A percentile compares a stretch with the other conserved stretches of the same genome.
Conservation (phyloP, 2,797 vertebrate species). For the Carapus acus region DNA sequence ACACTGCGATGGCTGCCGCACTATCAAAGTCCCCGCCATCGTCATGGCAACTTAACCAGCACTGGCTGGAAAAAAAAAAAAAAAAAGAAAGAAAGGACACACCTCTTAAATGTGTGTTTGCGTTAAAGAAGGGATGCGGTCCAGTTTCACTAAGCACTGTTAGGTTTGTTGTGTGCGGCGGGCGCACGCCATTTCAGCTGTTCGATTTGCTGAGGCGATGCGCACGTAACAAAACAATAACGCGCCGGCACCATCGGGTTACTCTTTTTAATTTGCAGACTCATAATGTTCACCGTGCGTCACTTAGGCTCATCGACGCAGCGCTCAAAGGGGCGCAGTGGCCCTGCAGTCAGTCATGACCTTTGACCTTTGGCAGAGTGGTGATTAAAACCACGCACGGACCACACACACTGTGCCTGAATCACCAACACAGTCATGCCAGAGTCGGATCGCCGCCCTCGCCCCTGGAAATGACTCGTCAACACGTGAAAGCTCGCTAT, state of each 20-base stretch:
- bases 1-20: conserved; percentile 48
- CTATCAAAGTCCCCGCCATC: conserved; percentile 71
- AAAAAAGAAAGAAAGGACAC: background rate
- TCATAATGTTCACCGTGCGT: no score
- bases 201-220: no score
- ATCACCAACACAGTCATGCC: conserved; percentile 45
- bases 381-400: no score
- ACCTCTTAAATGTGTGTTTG: conserved; percentile 21
- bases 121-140: conserved; percentile 37
- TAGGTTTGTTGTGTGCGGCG: conserved; percentile 39
- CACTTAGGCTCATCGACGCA: no score
- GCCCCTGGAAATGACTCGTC: conserved; percentile 6
- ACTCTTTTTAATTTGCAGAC: no score
- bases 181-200: no score
- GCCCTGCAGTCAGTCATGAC: conserved; percentile 8
- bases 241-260: no score
- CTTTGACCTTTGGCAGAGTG: no score
- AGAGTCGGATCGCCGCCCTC: conserved; percentile 33
- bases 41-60: conserved; percentile 80
- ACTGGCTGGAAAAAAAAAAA: no score
- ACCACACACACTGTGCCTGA: conserved; percentile 56
- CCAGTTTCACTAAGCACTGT: conserved; percentile 48
- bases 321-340: background rate
- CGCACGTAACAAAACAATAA: no score
- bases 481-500: no score